Conservation (phyloP, 1,140 invertebrate genomes). For the Intoshia linei region DNA sequence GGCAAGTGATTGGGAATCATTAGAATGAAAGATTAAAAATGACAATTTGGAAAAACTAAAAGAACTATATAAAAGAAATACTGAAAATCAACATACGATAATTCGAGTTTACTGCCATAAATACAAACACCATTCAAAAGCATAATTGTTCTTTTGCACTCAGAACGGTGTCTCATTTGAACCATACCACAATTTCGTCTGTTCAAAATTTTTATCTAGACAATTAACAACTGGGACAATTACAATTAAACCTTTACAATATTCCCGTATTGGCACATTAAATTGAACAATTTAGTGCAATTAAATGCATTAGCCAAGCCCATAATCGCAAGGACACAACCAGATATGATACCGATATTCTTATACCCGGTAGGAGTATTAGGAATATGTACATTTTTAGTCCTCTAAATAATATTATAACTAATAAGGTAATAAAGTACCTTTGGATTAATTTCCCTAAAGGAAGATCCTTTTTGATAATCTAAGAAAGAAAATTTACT, state of each 20-base stretch:
- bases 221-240: neutral
- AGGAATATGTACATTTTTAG: neutral
- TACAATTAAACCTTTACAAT: slow-evolving; percentile 59
- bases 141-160: slow-evolving; percentile 61
- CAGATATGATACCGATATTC: slow-evolving; percentile 29
- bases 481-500: slow-evolving; percentile 30
- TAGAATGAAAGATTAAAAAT: too few relatives aligned
- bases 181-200: slow-evolving; percentile 98
- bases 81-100: too few relatives aligned
- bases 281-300: slow-evolving; percentile 77
- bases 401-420: slow-evolving; percentile 3
- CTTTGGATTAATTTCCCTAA: neutral
- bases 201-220: slow-evolving; percentile 81
- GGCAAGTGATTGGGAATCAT: too few relatives aligned
- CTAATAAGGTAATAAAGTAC: neutral
- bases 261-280: slow-evolving; percentile 90
- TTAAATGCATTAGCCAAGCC: slow-evolving; percentile 65
- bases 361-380: slow-evolving; percentile 1
- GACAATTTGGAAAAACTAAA: too few relatives aligned
- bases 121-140: slow-evolving; percentile 66
- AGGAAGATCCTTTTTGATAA: neutral
- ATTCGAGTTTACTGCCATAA: slow-evolving; percentile 31
- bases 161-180: slow-evolving; percentile 74
- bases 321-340: slow-evolving; percentile 84
- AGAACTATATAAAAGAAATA: too few relatives aligned